Conservation (phyloP, 2,888 invertebrate species). For the Agriotes lineatus region DNA sequence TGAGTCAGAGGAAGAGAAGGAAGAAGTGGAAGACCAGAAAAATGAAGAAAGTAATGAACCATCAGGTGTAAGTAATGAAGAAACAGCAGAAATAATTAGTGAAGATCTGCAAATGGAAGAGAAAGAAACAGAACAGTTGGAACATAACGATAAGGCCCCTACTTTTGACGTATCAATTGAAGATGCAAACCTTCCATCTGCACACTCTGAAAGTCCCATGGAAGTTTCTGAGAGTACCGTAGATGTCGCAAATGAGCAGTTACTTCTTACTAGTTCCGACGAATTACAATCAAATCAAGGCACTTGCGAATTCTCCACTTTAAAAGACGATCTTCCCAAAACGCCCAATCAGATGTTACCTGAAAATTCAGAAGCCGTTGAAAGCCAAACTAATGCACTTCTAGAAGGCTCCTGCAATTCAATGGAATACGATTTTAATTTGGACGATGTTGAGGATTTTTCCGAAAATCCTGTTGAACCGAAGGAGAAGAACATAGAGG, state of each 20-base stretch:
- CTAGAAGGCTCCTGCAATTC: constrained; percentile 13
- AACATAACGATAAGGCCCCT: neutral
- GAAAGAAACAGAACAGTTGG: neutral
- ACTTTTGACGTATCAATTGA: too few relatives aligned
- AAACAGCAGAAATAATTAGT: neutral
- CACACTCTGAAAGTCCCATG: too few relatives aligned
- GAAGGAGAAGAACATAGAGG: neutral
- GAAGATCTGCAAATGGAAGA: too few relatives aligned
- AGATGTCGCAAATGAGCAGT: too few relatives aligned
- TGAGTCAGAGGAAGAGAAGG: constrained; percentile 65
- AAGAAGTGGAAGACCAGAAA: neutral
- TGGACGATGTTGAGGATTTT: constrained; percentile 50
- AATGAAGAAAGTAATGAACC: neutral
- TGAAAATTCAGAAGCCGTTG: constrained; percentile 23
- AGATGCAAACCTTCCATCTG: too few relatives aligned
- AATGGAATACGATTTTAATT: constrained; percentile 53
- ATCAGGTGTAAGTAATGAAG: neutral
- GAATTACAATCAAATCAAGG: too few relatives aligned
- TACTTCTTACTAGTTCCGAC: too few relatives aligned
- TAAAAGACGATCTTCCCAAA: too few relatives aligned
- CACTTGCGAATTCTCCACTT: too few relatives aligned
- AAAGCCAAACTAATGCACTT: constrained; percentile 13
- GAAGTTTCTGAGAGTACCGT: too few relatives aligned
- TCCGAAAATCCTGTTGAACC: neutral
- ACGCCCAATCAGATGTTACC: too few relatives aligned